Percentiles rank a stretch among this genome's conserved stretches.
Conservation (phyloP, 2,797 vertebrate genomes). For the Neomorphus geoffroyi region DNA sequence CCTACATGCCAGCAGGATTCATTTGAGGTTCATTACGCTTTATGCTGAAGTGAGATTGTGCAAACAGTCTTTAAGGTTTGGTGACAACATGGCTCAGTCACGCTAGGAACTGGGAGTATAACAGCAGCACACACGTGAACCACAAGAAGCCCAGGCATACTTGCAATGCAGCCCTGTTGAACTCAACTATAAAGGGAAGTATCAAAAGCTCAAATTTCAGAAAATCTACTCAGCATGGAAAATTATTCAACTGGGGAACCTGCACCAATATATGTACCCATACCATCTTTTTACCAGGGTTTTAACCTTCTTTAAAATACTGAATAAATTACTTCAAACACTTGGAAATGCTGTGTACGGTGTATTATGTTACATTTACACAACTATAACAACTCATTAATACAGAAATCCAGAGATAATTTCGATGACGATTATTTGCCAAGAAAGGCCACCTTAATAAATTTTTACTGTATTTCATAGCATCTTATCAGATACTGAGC, state of each 20-base stretch:
- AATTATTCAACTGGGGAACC: neutral
- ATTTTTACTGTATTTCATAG: neutral
- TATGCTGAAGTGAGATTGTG: neutral
- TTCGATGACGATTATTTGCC: neutral
- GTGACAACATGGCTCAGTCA: neutral
- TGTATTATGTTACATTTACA: neutral
- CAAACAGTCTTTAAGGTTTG: slow-evolving; percentile 1
- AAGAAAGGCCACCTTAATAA: neutral
- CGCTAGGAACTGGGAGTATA: neutral
- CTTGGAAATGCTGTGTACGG: neutral
- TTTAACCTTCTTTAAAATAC: neutral
- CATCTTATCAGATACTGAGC: neutral
- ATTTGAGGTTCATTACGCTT: neutral
- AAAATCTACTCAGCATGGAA: neutral
- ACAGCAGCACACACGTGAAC: neutral
- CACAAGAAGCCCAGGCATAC: neutral
- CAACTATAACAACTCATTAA: neutral
- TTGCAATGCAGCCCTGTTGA: neutral
- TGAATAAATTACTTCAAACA: neutral
- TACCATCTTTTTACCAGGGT: neutral
- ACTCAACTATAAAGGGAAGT: neutral
- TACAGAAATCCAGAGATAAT: neutral
- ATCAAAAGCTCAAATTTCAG: neutral
- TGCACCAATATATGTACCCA: neutral
- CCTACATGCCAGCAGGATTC: neutral